Percentiles rank a stretch among this genome's conserved stretches.
Conservation (phyloP, 2,113 vertebrate genomes). For the Odocoileus hemionus region DNA sequence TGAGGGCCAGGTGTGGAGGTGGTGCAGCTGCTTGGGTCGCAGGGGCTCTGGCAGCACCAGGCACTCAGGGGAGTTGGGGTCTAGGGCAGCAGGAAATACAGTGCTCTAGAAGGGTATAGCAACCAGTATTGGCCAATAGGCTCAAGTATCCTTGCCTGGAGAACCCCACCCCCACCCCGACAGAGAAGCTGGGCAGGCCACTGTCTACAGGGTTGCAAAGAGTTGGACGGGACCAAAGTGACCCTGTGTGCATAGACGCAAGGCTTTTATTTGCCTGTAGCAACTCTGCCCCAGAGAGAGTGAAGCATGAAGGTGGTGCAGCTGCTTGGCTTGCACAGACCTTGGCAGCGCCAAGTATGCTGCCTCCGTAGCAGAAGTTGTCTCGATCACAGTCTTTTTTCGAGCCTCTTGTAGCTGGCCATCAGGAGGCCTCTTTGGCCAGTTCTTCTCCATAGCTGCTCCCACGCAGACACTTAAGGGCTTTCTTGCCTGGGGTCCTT, state of each 20-base stretch:
- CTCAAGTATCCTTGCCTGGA: background rate
- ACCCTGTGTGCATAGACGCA: accelerated
- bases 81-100: background rate
- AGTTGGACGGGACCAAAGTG: no score
- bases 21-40: accelerated
- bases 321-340: background rate
- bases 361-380: accelerated
- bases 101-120: background rate
- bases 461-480: background rate
- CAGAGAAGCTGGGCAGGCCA: background rate
- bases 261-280: accelerated
- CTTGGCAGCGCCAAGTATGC: accelerated
- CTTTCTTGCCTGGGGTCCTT: background rate
- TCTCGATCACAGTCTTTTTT: background rate
- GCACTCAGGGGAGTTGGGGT: background rate
- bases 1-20: background rate
- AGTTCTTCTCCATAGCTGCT: background rate
- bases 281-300: background rate
- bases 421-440: background rate
- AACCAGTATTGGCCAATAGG: accelerated
- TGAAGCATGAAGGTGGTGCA: background rate
- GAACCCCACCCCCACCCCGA: accelerated
- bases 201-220: background rate
- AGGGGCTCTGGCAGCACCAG: background rate
- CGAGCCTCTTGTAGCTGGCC: background rate